phyloP scores from a whole-genome alignment of 2,888 invertebrate genomes.

The Panorpa germanica region DNA sequence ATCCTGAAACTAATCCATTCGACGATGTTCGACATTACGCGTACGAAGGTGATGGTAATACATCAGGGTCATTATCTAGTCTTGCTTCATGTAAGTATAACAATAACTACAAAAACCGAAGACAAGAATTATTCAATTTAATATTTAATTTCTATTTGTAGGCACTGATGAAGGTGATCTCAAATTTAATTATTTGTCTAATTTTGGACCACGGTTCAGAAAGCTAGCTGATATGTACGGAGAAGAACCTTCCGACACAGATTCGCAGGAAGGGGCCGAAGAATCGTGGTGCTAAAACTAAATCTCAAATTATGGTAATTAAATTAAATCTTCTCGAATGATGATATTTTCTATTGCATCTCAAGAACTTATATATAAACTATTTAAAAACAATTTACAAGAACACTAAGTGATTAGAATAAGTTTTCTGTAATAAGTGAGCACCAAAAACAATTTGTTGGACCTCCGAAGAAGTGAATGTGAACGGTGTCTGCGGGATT shows the following conservation, averaged over 20 bases:
- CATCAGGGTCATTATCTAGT: conserved; percentile 81
- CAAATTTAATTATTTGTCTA: conserved; percentile 85
- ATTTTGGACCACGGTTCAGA: conserved; percentile 90
- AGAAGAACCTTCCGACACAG: conserved; percentile 69
- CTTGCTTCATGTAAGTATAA: conserved; percentile 59
- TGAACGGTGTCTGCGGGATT: no score
- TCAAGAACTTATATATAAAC: no score
- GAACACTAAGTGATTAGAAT: no score
- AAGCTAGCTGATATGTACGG: conserved; percentile 89
- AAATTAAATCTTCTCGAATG: no score
- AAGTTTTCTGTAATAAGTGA: no score
- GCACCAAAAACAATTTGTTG: no score
- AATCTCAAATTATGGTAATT: no score
- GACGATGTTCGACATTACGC: conserved; percentile 97
- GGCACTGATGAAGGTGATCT: conserved; percentile 82
- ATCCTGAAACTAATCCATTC: conserved; percentile 78
- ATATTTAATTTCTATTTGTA: conserved; percentile 16
- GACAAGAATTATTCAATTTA: neutral
- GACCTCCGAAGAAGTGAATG: no score
- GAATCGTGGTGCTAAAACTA: conserved; percentile 83
- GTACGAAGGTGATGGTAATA: conserved; percentile 92
- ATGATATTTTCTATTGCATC: no score
- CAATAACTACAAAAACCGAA: conserved; percentile 3
- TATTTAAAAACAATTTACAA: no score
- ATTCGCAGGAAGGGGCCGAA: conserved; percentile 54